A percentile compares a stretch with the other conserved stretches of the same genome.
These are phyloP conservation scores for Mormoops blainvillei DNA, from an alignment of 2,113 vertebrate species.

Conservation along the genomic window DNA sequence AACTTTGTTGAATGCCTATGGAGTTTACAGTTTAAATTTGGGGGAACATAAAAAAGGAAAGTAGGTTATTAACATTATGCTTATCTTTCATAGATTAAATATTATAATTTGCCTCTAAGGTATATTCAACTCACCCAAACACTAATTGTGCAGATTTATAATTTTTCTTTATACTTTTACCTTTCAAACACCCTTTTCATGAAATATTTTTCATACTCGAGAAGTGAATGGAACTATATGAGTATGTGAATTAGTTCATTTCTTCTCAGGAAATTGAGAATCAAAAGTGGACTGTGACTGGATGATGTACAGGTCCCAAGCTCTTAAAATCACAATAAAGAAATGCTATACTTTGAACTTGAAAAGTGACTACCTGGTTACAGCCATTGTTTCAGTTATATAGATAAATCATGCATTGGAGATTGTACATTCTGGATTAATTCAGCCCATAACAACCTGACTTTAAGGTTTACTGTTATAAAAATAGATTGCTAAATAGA, in stretches of 20 bases:
- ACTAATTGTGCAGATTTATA: neutral
- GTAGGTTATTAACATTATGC: neutral
- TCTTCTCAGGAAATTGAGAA: neutral
- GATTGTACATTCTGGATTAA: neutral
- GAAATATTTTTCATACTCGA: neutral
- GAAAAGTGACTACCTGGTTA: neutral
- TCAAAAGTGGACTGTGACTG: neutral
- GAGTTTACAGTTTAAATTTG: neutral
- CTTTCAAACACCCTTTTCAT: neutral
- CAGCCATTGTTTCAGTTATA: neutral
- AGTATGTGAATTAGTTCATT: neutral
- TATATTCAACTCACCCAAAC: neutral
- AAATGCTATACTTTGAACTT: neutral
- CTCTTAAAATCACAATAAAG: neutral
- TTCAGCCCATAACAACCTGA: neutral
- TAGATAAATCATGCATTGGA: neutral
- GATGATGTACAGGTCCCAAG: accelerated
- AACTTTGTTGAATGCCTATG: neutral
- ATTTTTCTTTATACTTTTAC: neutral
- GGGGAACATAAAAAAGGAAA: neutral
- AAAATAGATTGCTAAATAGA: neutral
- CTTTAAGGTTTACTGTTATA: neutral
- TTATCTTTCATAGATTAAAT: neutral
- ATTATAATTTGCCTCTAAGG: neutral
- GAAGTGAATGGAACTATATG: neutral